These are phyloP conservation scores for Lymantria monacha DNA, from an alignment of 2,888 invertebrate species.

Conservation along the genomic window DNA sequence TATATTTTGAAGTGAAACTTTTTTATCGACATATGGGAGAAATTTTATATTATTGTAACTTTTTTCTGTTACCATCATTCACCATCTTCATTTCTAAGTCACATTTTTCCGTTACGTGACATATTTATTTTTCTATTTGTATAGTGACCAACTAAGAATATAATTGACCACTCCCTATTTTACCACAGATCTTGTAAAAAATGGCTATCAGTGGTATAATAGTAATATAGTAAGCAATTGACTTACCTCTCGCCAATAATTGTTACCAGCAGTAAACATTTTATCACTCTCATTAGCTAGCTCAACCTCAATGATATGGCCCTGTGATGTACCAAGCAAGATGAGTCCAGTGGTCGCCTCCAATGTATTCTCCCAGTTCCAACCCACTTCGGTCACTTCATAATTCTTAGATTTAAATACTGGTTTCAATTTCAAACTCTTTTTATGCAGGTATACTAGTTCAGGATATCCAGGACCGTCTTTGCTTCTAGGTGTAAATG, in stretches of 20 bases:
- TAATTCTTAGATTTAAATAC: conserved; percentile 86
- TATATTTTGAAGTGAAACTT: no score
- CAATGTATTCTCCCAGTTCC: conserved; percentile 89
- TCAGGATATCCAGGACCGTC: conserved; percentile 83
- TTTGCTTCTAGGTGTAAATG: conserved; percentile 84
- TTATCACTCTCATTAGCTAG: conserved; percentile 91
- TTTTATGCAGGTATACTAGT: conserved; percentile 90
- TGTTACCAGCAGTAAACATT: conserved; percentile 89
- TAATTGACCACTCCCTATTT: no score
- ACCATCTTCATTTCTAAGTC: no score
- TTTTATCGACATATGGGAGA: no score
- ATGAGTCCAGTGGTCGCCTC: conserved; percentile 90
- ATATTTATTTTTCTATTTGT: no score
- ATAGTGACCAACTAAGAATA: no score
- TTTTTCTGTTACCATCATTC: no score
- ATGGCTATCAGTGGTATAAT: no score
- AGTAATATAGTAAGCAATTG: background rate
- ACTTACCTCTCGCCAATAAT: conserved; percentile 92
- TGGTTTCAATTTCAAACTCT: conserved; percentile 87
- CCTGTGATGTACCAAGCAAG: conserved; percentile 93
- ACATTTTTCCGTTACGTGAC: no score
- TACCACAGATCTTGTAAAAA: no score
- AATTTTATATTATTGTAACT: no score
- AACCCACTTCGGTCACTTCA: conserved; percentile 95
- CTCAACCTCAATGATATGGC: conserved; percentile 95